Conservation (phyloP, 2,888 invertebrate species). For the Malthinus flaveolus region DNA sequence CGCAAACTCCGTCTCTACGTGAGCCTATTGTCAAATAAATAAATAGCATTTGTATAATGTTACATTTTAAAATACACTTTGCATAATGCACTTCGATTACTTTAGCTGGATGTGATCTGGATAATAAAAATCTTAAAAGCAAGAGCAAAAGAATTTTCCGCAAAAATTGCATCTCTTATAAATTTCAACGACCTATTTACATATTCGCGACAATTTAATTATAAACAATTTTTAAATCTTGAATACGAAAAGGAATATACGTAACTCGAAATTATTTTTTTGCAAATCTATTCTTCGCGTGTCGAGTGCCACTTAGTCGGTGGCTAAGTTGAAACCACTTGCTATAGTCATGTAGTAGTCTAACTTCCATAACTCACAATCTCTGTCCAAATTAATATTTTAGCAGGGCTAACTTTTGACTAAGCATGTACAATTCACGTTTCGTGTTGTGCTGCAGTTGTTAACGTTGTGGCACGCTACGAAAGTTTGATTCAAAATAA, state of each 20-base stretch:
- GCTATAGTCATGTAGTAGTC: conserved; percentile 44
- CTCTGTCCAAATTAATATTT: conserved; percentile 50
- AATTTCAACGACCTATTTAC: background rate
- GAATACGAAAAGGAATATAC: background rate
- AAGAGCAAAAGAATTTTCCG: background rate
- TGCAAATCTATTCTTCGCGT: conserved; percentile 32
- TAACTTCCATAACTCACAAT: conserved; percentile 52
- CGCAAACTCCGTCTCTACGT: conserved; percentile 53
- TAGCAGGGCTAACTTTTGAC: conserved; percentile 31
- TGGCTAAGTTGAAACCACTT: conserved; percentile 41
- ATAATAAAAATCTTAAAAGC: conserved; percentile 38
- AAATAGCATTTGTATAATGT: conserved; percentile 57
- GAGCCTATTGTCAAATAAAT: conserved; percentile 58
- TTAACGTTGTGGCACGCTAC: conserved; percentile 22
- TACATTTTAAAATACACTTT: conserved; percentile 56
- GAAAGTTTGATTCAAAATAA: conserved; percentile 22
- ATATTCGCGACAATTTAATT: background rate
- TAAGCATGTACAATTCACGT: conserved; percentile 22
- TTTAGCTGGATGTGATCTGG: conserved; percentile 46
- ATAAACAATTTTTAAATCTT: background rate
- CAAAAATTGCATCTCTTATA: background rate
- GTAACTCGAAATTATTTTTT: conserved; percentile 1
- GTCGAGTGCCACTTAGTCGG: conserved; percentile 36
- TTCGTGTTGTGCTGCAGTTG: conserved; percentile 24
- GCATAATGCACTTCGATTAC: conserved; percentile 49